A percentile compares a stretch with the other conserved stretches of the same genome.
These are phyloP conservation scores for Canis aureus DNA, from an alignment of 2,113 vertebrate species.

Conservation along the genomic window DNA sequence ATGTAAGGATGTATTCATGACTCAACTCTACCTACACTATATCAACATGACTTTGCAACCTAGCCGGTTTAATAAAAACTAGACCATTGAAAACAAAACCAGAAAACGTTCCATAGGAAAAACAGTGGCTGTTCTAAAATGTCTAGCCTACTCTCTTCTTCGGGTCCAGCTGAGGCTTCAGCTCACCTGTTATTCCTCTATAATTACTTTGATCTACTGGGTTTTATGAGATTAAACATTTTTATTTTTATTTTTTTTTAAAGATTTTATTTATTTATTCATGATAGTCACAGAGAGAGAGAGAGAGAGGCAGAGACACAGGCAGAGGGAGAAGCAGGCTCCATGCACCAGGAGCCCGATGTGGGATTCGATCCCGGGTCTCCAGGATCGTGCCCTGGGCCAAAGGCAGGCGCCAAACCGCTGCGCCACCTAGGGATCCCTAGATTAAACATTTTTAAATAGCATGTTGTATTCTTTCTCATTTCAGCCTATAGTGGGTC, in stretches of 20 bases:
- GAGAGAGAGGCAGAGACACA: no score
- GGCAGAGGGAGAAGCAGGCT: no score
- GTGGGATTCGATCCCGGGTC: no score
- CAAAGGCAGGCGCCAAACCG: no score
- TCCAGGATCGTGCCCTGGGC: no score
- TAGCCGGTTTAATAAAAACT: constrained; percentile 66
- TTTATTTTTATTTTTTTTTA: background rate
- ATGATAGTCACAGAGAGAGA: no score
- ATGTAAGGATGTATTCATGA: constrained; percentile 55
- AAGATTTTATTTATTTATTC: no score
- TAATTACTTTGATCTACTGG: constrained; percentile 77
- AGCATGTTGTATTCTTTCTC: constrained; percentile 53
- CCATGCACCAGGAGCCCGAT: no score
- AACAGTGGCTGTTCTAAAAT: constrained; percentile 2
- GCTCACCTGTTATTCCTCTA: constrained; percentile 62
- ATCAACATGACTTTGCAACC: constrained; percentile 67
- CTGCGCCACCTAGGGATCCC: no score
- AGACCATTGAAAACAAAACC: constrained; percentile 69
- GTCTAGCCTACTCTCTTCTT: constrained; percentile 60
- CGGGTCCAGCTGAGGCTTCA: constrained; percentile 42
- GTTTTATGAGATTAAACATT: constrained; percentile 69
- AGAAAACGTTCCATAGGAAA: constrained; percentile 57
- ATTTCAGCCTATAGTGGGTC: constrained; percentile 29
- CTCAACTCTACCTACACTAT: constrained; percentile 61
- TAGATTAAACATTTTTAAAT: constrained; percentile 74